phyloP scores from a whole-genome alignment of 92 coral and sea anemone genomes.

The Bergia puertoricense region DNA sequence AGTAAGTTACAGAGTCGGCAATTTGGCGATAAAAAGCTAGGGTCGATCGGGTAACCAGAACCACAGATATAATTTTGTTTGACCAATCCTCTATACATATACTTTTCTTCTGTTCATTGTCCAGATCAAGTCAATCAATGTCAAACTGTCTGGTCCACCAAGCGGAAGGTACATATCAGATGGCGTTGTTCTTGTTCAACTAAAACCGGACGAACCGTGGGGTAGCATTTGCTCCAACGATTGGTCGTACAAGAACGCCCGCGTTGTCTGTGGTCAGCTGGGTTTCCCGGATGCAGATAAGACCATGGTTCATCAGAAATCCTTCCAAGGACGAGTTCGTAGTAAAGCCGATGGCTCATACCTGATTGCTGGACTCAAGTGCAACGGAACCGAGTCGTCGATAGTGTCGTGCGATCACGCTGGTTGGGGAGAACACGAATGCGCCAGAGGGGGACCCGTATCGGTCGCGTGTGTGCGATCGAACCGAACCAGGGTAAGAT shows the following conservation, averaged over 20 bases:
- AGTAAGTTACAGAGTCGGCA: too few species aligned
- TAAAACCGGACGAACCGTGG: slow-evolving; percentile 63
- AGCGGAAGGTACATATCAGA: slow-evolving; percentile 67
- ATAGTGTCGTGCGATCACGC: slow-evolving; percentile 83
- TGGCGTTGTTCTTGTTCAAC: slow-evolving; percentile 65
- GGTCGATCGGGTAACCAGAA: too few species aligned
- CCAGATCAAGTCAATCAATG: slow-evolving; percentile 59
- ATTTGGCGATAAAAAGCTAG: too few species aligned
- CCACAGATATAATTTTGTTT: too few species aligned
- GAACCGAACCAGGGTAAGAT: slow-evolving; percentile 8
- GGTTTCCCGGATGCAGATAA: slow-evolving; percentile 69
- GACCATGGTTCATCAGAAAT: neutral
- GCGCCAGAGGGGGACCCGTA: slow-evolving; percentile 59
- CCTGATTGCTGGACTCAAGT: slow-evolving; percentile 66
- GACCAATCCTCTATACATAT: neutral
- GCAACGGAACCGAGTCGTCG: slow-evolving; percentile 87
- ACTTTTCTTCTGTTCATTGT: neutral
- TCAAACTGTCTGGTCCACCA: slow-evolving; percentile 66
- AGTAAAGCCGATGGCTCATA: slow-evolving; percentile 30
- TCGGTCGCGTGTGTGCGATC: slow-evolving; percentile 56
- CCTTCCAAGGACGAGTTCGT: slow-evolving; percentile 18
- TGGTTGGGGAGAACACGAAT: slow-evolving; percentile 70
- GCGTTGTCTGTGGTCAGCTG: slow-evolving; percentile 92
- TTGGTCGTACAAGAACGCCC: slow-evolving; percentile 66
- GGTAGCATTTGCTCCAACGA: slow-evolving; percentile 74